Evolutionary conservation across 2,797 vertebrate species (phyloP).

Genomic region (Ciconia nigra): DNA sequence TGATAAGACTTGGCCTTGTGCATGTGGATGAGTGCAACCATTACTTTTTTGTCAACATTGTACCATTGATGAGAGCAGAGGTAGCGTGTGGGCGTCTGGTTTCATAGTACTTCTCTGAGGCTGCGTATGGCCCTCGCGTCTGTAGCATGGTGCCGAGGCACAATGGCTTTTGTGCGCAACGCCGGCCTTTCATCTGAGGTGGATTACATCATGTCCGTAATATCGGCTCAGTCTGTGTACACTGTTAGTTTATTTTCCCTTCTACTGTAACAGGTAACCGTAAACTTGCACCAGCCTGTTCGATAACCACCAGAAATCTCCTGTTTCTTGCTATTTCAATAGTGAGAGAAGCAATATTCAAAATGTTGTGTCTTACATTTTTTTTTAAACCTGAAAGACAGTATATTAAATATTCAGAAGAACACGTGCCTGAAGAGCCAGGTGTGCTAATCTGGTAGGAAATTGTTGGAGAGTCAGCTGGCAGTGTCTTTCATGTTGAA

Average conservation of each 20-base stretch:
- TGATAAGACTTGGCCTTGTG: background rate
- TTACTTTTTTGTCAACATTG: background rate
- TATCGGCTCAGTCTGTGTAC: background rate
- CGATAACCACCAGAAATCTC: background rate
- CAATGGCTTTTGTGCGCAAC: background rate
- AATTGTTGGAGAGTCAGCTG: background rate
- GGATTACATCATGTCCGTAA: background rate
- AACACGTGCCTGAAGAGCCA: background rate
- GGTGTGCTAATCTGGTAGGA: background rate
- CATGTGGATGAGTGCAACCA: background rate
- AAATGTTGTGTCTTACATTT: background rate
- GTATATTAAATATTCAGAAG: background rate
- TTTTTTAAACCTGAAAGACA: background rate
- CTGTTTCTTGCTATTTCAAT: background rate
- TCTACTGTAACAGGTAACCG: background rate
- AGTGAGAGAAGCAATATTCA: background rate
- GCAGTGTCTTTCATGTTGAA: background rate
- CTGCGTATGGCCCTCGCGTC: rapidly evolving
- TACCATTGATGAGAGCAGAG: background rate
- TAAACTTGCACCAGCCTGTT: background rate
- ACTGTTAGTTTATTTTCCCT: background rate
- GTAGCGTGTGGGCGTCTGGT: background rate
- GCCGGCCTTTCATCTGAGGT: background rate
- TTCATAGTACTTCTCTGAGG: background rate
- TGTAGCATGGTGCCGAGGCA: background rate